Conservation (phyloP, 2,888 invertebrate species). For the Trichopria drosophilae region DNA sequence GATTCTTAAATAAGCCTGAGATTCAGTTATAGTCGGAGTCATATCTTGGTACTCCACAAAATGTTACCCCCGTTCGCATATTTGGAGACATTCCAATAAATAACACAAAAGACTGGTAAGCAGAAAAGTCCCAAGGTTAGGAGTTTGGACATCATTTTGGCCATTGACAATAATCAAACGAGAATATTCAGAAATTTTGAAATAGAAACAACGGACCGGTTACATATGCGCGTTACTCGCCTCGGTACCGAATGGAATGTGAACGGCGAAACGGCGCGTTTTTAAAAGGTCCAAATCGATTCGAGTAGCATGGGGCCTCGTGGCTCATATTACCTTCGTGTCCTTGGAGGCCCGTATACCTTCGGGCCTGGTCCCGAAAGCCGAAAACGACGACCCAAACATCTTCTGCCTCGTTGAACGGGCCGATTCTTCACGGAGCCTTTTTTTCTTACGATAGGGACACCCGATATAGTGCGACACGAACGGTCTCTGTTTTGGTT, state of each 20-base stretch:
- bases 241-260: conserved; percentile 39
- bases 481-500: neutral
- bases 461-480: conserved; percentile 3
- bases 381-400: conserved; percentile 31
- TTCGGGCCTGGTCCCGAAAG: conserved; percentile 24
- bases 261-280: conserved; percentile 48
- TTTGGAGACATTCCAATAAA: too few species aligned
- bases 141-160: too few species aligned
- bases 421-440: conserved; percentile 33
- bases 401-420: conserved; percentile 44
- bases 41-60: too few species aligned
- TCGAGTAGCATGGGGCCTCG: conserved; percentile 49
- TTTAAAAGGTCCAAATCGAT: conserved; percentile 53
- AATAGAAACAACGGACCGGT: too few species aligned
- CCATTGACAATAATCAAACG: too few species aligned
- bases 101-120: too few species aligned
- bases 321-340: conserved; percentile 54
- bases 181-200: too few species aligned
- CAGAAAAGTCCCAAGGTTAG: too few species aligned
- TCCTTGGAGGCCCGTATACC: conserved; percentile 47
- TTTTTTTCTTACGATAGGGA: conserved; percentile 31
- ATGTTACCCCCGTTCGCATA: too few species aligned
- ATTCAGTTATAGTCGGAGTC: too few species aligned
- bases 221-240: too few species aligned
- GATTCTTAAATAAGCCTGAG: too few species aligned